phyloP scores from a whole-genome alignment of 2,888 invertebrate species.

The Geophilus truncorum region DNA sequence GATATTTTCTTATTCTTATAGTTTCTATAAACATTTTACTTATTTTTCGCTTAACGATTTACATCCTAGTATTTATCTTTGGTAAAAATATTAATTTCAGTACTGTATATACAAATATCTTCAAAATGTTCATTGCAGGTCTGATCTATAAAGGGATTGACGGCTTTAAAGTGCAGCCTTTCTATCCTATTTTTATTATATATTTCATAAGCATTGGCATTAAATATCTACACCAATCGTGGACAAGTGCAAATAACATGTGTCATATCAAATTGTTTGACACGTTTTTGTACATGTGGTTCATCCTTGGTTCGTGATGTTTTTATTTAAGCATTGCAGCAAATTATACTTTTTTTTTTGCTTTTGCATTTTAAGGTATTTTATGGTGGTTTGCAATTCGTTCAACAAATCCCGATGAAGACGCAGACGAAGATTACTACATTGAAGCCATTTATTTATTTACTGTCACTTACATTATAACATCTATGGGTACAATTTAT shows the following conservation, averaged over 20 bases:
- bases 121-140: not conserved
- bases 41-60: not conserved
- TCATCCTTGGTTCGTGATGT: not conserved
- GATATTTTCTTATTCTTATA: not conserved
- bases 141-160: not conserved
- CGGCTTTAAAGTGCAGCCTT: not conserved
- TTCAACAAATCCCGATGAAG: not conserved
- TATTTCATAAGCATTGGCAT: not conserved
- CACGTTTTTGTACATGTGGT: not conserved
- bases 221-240: not conserved
- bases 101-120: not conserved
- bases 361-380: not conserved
- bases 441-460: not conserved
- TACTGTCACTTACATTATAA: not conserved
- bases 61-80: not conserved
- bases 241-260: not conserved
- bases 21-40: not conserved
- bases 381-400: not conserved
- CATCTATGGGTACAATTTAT: constrained; percentile 4
- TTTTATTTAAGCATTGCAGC: not conserved
- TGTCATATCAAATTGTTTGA: not conserved
- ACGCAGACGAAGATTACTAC: not conserved
- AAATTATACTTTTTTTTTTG: not conserved
- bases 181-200: not conserved
- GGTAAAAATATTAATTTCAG: not conserved